These are phyloP conservation scores for Ormyrus rosae DNA, from an alignment of 2,888 invertebrate genomes.

Conservation along the genomic window DNA sequence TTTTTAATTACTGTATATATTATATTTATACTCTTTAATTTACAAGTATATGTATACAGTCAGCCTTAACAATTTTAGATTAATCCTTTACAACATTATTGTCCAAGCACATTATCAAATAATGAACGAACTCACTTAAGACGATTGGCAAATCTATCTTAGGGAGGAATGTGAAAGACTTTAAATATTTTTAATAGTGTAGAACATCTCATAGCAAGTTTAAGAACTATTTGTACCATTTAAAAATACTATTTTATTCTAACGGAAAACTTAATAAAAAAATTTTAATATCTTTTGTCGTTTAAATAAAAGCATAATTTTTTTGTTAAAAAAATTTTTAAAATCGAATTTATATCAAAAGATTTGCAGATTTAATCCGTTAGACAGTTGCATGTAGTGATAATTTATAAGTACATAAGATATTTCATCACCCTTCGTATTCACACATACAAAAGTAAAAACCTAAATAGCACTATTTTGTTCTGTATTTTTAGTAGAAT, in stretches of 20 bases:
- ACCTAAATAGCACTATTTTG: constrained; percentile 35
- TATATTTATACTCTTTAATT: not conserved
- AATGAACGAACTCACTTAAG: too few species aligned
- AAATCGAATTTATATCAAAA: too few species aligned
- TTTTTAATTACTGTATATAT: too few species aligned
- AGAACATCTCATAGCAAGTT: not conserved
- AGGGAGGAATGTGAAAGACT: constrained; percentile 9
- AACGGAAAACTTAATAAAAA: too few species aligned
- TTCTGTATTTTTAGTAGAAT: constrained; percentile 16
- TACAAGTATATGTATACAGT: not conserved
- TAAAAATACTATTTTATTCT: constrained; percentile 7
- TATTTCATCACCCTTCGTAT: too few species aligned
- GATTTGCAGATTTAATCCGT: too few species aligned
- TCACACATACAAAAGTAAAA: not conserved
- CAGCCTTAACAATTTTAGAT: not conserved
- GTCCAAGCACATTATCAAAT: constrained; percentile 1
- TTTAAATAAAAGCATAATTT: too few species aligned
- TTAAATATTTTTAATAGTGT: not conserved
- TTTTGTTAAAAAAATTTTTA: too few species aligned
- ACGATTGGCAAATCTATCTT: too few species aligned
- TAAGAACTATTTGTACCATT: not conserved
- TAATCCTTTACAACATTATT: constrained; percentile 6
- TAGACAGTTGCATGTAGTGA: too few species aligned
- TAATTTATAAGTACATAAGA: too few species aligned
- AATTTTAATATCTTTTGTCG: too few species aligned